phyloP scores from a whole-genome alignment of 2,113 vertebrate species.

The Sakesphorus luctuosus region DNA sequence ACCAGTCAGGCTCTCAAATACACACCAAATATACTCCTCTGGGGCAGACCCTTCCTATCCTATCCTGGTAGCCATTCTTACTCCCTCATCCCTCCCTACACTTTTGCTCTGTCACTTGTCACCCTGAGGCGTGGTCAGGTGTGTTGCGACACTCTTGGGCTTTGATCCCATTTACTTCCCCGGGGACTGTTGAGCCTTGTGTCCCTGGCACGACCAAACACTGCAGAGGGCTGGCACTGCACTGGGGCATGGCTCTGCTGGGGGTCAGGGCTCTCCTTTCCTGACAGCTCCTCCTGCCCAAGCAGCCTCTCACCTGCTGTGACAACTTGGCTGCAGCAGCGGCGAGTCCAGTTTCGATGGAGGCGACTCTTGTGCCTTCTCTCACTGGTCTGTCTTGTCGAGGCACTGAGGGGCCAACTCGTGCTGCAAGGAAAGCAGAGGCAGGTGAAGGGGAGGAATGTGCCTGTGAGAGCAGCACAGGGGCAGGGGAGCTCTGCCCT shows the following conservation, averaged over 20 bases:
- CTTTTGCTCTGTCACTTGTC: neutral
- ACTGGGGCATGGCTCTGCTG: neutral
- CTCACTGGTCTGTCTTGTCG: constrained; percentile 95
- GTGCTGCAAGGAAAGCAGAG: constrained; percentile 79
- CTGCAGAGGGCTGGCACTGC: neutral
- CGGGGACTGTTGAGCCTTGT: neutral
- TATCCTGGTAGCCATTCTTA: neutral
- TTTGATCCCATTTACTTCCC: neutral
- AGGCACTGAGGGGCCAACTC: constrained; percentile 93
- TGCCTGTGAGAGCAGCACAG: neutral
- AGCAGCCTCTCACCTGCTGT: constrained; percentile 86
- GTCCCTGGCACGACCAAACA: neutral
- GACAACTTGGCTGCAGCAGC: constrained; percentile 95
- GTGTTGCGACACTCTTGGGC: neutral
- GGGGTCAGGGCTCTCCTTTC: neutral
- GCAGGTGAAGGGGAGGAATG: neutral
- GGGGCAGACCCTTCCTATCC: neutral
- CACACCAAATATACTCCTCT: neutral
- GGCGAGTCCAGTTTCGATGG: constrained; percentile 94
- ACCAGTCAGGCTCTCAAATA: neutral
- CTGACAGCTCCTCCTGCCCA: neutral
- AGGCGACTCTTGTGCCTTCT: constrained; percentile 95
- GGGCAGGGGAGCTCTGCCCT: neutral
- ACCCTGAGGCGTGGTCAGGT: rapidly evolving
- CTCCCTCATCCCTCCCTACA: neutral